Evolutionary conservation across 1,140 invertebrate species (phyloP).

Genomic region (Drosophila obscura): DNA sequence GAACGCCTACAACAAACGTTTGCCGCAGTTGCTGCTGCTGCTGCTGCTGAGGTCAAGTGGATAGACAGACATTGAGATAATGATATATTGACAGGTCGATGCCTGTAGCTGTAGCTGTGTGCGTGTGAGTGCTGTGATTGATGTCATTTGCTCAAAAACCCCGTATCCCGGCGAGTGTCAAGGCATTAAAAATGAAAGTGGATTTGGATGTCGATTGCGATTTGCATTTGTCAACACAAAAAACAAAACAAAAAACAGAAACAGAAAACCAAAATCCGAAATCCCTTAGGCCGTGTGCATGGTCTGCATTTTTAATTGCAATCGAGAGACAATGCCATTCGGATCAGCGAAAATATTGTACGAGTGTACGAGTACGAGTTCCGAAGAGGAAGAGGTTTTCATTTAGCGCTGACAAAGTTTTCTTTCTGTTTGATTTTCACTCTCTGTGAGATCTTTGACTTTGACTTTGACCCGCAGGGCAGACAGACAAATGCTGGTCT

Average conservation of each 20-base stretch:
- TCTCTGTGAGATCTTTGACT: slow-evolving; percentile 28
- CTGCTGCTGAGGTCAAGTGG: slow-evolving; percentile 64
- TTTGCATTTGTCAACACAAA: slow-evolving; percentile 28
- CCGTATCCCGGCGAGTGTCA: slow-evolving; percentile 6
- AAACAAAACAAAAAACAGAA: slow-evolving; percentile 3
- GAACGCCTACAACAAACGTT: slow-evolving; percentile 58
- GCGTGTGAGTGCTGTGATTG: slow-evolving; percentile 22
- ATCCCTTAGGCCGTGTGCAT: slow-evolving; percentile 51
- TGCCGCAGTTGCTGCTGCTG: slow-evolving; percentile 27
- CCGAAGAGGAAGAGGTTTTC: slow-evolving; percentile 21
- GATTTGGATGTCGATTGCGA: slow-evolving; percentile 5
- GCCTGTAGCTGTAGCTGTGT: slow-evolving; percentile 13
- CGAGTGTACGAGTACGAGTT: background rate
- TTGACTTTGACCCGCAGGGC: slow-evolving; percentile 51
- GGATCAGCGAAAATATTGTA: slow-evolving; percentile 28
- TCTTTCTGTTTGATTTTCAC: slow-evolving; percentile 46
- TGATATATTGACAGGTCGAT: slow-evolving; percentile 55
- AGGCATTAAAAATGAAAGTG: slow-evolving; percentile 53
- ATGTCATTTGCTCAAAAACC: slow-evolving; percentile 33
- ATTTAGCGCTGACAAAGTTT: slow-evolving; percentile 16
- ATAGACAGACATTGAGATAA: slow-evolving; percentile 62
- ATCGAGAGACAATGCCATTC: slow-evolving; percentile 15
- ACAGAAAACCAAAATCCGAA: slow-evolving; percentile 34
- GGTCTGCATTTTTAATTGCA: slow-evolving; percentile 66
- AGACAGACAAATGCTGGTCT: slow-evolving; percentile 37